phyloP scores from a whole-genome alignment of 2,113 vertebrate species.

The Climacteris rufus region DNA sequence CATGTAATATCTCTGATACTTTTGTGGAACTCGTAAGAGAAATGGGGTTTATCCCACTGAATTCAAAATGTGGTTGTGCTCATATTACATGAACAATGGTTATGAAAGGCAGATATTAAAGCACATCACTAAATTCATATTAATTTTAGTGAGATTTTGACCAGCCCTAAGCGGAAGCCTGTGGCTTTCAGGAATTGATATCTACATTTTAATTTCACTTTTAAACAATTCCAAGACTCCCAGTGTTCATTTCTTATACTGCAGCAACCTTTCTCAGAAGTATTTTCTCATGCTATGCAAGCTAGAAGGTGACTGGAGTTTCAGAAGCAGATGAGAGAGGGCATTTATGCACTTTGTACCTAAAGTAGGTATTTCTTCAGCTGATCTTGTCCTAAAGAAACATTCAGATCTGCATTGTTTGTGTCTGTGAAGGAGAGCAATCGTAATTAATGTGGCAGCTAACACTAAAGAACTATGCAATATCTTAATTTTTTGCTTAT shows the following conservation, averaged over 20 bases:
- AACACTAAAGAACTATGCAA: background rate
- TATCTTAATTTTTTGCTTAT: background rate
- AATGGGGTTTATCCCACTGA: background rate
- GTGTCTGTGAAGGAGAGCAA: background rate
- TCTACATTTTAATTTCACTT: background rate
- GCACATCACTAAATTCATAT: background rate
- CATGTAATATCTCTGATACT: background rate
- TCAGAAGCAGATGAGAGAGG: background rate
- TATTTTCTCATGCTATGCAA: background rate
- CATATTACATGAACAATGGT: background rate
- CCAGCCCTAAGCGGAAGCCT: background rate
- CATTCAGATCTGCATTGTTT: background rate
- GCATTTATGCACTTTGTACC: background rate
- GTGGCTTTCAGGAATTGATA: background rate
- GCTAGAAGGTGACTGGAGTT: background rate
- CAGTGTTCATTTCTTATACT: background rate
- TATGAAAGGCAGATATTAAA: background rate
- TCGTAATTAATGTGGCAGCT: background rate
- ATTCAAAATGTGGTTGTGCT: background rate
- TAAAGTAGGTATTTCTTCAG: background rate
- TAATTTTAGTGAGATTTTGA: constrained; percentile 13
- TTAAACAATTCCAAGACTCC: background rate
- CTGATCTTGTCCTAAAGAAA: background rate
- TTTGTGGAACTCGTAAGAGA: background rate
- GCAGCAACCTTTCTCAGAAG: background rate